Base-by-base conservation (phyloP, 2,113 vertebrate genomes). In the Mastomys natalensis region DNA sequence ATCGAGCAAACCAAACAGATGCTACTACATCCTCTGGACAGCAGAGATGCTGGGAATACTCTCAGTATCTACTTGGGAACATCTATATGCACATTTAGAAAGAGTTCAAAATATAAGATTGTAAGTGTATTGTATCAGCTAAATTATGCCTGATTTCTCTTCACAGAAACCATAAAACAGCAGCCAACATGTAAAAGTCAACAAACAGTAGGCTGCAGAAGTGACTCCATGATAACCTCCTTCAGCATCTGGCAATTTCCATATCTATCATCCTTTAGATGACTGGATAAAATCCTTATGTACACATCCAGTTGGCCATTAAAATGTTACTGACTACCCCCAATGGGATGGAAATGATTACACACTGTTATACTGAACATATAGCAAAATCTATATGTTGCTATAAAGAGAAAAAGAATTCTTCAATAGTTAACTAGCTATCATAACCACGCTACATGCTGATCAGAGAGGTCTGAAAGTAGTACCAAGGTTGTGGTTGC, bases 111-210 rank as follows among this genome's bases (percentile, higher is more conserved):
- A 40, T 81, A 43, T 24, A 60, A 90, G 48, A 16, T 48, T 60
- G 13, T 87, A 87, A 89, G 45, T 87, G 40, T 31, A 22, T 11
- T 90, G 2, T 78, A 37, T 90, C 26, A 40, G 10, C 22, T 48
- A 40, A 81, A 43, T 74, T 55, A 70, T 85, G 11, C 68, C 78
- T 89, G 40, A 5, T 29, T 43, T 1, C 6, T 19, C 31, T 48
- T 89, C 74, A 88, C 34, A 53, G 60, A 95, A 94, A 64, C 53
- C 40, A 74, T 22, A 91, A 73, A 90, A 72, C 58, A 73, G 51
- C 48, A 72, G 53, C 37, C 8, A 7, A 4, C 13, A 34, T n/a
- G 45, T 37, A 73, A 68, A 73, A 22, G 43, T 24, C 7, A 34
- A 17, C 17, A 60, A 34, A 89, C 10, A 31, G 0, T 16, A 77